A percentile compares a stretch with the other conserved stretches of the same genome.
Conservation (phyloP, 2,888 invertebrate species). For the Nudaria mundana region DNA sequence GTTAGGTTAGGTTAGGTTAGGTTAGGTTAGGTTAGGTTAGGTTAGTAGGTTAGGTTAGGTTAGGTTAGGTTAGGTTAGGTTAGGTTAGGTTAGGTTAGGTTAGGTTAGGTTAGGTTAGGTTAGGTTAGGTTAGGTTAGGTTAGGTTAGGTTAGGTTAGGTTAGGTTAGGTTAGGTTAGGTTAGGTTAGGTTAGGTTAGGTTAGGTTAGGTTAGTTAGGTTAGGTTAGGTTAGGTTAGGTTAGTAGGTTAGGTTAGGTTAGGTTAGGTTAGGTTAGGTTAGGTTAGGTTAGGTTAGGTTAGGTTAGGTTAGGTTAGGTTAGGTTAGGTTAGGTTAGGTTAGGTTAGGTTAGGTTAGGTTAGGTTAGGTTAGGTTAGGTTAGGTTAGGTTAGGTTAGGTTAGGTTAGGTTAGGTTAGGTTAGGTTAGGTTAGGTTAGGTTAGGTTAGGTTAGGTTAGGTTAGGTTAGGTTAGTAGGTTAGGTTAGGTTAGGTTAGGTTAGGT, state of each 20-base stretch:
- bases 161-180: conserved; percentile 11
- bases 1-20: conserved; percentile 16
- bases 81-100: conserved; percentile 15
- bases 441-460: conserved; percentile 20
- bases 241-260: neutral
- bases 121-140: conserved; percentile 6
- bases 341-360: conserved; percentile 13
- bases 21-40: conserved; percentile 16
- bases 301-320: conserved; percentile 16
- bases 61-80: conserved; percentile 15
- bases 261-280: conserved; percentile 13
- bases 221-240: conserved; percentile 7
- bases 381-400: conserved; percentile 22
- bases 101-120: conserved; percentile 11
- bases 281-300: conserved; percentile 14
- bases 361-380: conserved; percentile 16
- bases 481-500: conserved; percentile 23
- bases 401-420: conserved; percentile 23
- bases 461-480: conserved; percentile 22
- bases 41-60: conserved; percentile 13
- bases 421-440: conserved; percentile 13
- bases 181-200: conserved; percentile 10
- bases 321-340: conserved; percentile 19
- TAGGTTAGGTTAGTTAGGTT: conserved; percentile 8
- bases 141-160: conserved; percentile 12